A percentile compares a stretch with the other conserved stretches of the same genome.
phyloP scores from a whole-genome alignment of 2,888 invertebrate genomes.

The Prosapia bicincta region DNA sequence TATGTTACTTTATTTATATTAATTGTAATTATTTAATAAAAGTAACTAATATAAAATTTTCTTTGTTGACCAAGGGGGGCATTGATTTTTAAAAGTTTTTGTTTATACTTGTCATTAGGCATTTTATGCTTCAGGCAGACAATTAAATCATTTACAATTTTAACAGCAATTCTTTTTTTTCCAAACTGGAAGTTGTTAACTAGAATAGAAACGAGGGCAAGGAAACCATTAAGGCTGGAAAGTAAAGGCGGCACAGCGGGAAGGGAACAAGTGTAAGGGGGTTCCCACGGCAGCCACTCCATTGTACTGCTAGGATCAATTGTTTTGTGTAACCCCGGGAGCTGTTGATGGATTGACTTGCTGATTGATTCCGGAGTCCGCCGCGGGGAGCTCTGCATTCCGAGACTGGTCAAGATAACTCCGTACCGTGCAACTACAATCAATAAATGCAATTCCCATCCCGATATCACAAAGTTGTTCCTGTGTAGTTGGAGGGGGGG shows the following conservation, averaged over 20 bases:
- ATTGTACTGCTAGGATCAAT: neutral
- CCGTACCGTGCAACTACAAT: neutral
- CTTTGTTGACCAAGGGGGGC: too few relatives aligned
- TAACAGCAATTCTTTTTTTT: neutral
- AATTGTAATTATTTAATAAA: too few relatives aligned
- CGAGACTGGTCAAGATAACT: neutral
- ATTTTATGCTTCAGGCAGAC: too few relatives aligned
- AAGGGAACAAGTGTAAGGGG: neutral
- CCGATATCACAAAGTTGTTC: too few relatives aligned
- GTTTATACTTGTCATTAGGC: too few relatives aligned
- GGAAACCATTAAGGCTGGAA: neutral
- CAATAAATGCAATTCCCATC: neutral
- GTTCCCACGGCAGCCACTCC: neutral
- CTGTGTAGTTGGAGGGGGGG: too few relatives aligned
- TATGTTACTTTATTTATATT: too few relatives aligned
- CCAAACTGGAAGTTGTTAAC: neutral
- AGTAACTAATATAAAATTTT: too few relatives aligned
- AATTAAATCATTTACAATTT: too few relatives aligned
- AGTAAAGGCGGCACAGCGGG: neutral
- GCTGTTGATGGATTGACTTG: constrained; percentile 2
- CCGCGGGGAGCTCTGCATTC: neutral
- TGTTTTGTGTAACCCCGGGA: neutral
- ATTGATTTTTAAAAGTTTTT: too few relatives aligned
- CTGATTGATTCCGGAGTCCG: constrained; percentile 2
- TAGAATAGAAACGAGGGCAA: neutral